Conservation (phyloP, 2,113 vertebrate species). For the Naja naja region DNA sequence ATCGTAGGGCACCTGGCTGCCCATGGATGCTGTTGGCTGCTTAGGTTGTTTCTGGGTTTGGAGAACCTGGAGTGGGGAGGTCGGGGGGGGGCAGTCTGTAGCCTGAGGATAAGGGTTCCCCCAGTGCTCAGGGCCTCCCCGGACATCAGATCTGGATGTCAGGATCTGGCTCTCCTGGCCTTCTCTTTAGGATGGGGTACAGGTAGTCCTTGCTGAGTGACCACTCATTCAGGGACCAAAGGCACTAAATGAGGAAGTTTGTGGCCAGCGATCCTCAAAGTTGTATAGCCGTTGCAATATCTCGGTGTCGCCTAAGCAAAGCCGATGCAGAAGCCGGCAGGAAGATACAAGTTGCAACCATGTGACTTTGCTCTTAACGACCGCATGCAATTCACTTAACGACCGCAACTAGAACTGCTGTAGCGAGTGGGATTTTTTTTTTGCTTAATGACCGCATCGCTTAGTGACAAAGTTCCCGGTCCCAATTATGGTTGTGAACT, state of each 20-base stretch:
- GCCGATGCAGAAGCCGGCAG: not conserved
- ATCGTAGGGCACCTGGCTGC: not conserved
- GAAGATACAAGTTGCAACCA: not conserved
- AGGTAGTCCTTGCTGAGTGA: not conserved
- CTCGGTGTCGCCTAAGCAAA: not conserved
- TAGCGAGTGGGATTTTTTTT: not conserved
- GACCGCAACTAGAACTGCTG: not conserved
- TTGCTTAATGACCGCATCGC: not conserved
- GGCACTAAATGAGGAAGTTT: not conserved
- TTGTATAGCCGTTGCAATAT: not conserved
- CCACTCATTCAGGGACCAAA: not conserved
- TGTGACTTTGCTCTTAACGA: not conserved
- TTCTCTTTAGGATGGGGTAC: not conserved
- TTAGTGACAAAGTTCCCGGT: not conserved
- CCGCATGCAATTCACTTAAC: not conserved
- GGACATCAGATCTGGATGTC: not conserved
- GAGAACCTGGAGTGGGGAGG: rapidly evolving
- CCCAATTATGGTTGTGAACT: not conserved
- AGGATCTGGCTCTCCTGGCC: not conserved
- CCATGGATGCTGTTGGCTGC: not conserved
- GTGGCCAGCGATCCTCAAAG: not conserved
- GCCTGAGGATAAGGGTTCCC: not conserved
- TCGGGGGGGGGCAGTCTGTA: not conserved
- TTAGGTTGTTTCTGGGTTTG: not conserved
- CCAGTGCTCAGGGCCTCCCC: not conserved